These are phyloP conservation scores for Trypoxylon attenuatum DNA, from an alignment of 2,888 invertebrate genomes.

Conservation along the genomic window DNA sequence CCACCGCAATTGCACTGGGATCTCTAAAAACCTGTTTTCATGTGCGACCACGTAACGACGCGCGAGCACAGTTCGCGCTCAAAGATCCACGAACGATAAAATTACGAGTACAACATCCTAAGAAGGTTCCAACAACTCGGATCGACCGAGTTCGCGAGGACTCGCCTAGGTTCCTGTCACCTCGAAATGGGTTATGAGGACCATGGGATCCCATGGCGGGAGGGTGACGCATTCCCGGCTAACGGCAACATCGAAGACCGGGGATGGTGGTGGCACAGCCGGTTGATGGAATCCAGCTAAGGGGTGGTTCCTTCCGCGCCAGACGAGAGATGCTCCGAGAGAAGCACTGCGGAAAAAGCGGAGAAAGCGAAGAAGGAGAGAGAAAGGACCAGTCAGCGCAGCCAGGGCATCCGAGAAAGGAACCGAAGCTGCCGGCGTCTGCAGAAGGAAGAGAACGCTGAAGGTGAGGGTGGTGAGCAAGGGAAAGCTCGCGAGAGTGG, in stretches of 20 bases:
- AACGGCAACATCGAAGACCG: conserved; percentile 15
- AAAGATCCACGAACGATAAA: too few relatives aligned
- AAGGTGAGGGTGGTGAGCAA: neutral
- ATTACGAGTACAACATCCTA: too few relatives aligned
- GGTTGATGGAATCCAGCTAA: too few relatives aligned
- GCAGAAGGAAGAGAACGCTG: neutral
- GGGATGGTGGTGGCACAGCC: too few relatives aligned
- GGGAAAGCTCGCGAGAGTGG: neutral
- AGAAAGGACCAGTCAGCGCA: conserved; percentile 10
- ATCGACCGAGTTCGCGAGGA: conserved; percentile 25
- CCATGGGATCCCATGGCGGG: conserved; percentile 30
- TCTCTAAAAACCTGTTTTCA: too few relatives aligned
- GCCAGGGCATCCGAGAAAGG: neutral
- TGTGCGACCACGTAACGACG: too few relatives aligned
- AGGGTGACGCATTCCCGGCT: conserved; percentile 35
- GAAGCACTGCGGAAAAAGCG: too few relatives aligned
- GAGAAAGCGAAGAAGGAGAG: conserved; percentile 35
- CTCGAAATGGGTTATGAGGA: conserved; percentile 55
- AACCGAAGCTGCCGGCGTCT: neutral
- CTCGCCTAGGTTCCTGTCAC: conserved; percentile 18
- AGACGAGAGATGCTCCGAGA: too few relatives aligned
- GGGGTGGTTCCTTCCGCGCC: too few relatives aligned
- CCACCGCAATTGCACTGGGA: too few relatives aligned
- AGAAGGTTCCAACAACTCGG: neutral
- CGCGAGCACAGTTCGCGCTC: too few relatives aligned